Conservation (phyloP, 2,113 vertebrate species). For the Theropithecus gelada region DNA sequence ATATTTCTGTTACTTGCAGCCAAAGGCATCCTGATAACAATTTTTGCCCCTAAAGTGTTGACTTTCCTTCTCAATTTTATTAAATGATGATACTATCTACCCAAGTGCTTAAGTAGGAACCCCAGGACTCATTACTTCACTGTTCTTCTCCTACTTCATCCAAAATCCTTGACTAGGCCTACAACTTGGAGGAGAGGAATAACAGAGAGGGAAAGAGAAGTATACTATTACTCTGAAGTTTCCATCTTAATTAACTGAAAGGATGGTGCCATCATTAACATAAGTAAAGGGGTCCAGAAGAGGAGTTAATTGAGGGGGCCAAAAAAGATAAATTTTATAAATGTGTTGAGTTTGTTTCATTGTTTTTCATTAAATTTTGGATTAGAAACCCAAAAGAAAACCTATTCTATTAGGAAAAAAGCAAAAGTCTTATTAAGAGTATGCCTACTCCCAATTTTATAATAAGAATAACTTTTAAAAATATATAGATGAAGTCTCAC, state of each 20-base stretch:
- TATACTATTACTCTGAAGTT: not conserved
- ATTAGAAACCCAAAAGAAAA: not conserved
- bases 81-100: not conserved
- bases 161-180: not conserved
- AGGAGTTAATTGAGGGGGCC: not conserved
- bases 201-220: not conserved
- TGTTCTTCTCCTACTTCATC: not conserved
- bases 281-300: not conserved
- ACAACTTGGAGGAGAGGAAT: not conserved
- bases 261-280: not conserved
- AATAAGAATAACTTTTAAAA: not conserved
- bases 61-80: not conserved
- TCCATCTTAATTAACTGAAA: not conserved
- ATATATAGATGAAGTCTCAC: too few species aligned
- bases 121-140: not conserved
- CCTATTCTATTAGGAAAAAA: not conserved
- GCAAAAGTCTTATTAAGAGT: not conserved
- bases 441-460: not conserved
- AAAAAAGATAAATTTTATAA: not conserved
- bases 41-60: not conserved
- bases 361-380: slow-evolving; percentile 36
- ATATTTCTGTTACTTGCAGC: not conserved
- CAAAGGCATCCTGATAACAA: not conserved
- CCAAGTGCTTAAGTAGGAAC: not conserved
- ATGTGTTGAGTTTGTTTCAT: not conserved